Percentiles rank a stretch among this genome's conserved stretches.
Conservation (phyloP, 2,888 invertebrate genomes). For the Siphonodentalium dalli region DNA sequence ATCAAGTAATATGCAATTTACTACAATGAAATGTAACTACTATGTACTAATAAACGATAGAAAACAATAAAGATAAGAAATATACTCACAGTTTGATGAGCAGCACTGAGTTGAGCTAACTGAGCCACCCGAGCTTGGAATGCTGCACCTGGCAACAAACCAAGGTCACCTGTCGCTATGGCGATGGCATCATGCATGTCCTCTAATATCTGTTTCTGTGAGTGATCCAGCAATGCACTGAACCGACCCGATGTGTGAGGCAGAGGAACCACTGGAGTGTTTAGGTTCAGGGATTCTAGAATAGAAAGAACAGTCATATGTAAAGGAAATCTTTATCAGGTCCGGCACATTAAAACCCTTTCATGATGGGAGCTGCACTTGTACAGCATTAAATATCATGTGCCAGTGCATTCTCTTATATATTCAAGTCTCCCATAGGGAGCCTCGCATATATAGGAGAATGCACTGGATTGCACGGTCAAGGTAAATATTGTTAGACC, state of each 20-base stretch:
- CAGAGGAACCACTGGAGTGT: constrained; percentile 54
- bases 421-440: too few species aligned
- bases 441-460: too few species aligned
- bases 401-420: too few species aligned
- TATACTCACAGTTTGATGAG: constrained; percentile 57
- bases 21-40: too few species aligned
- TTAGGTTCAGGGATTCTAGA: constrained; percentile 51
- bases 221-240: constrained; percentile 33
- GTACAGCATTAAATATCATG: too few species aligned
- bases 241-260: constrained; percentile 35
- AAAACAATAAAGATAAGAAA: not conserved
- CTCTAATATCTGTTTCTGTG: constrained; percentile 43
- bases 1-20: too few species aligned
- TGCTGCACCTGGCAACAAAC: constrained; percentile 55
- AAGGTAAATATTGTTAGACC: too few species aligned
- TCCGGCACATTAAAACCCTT: too few species aligned
- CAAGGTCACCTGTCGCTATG: constrained; percentile 58
- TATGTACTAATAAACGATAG: not conserved
- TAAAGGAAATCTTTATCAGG: too few species aligned
- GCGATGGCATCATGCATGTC: constrained; percentile 61
- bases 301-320: not conserved
- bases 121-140: constrained; percentile 61
- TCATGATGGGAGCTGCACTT: too few species aligned
- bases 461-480: too few species aligned
- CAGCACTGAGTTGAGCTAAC: constrained; percentile 55